Evolutionary conservation across 2,888 invertebrate genomes (phyloP).

Genomic region (Seira musarum): DNA sequence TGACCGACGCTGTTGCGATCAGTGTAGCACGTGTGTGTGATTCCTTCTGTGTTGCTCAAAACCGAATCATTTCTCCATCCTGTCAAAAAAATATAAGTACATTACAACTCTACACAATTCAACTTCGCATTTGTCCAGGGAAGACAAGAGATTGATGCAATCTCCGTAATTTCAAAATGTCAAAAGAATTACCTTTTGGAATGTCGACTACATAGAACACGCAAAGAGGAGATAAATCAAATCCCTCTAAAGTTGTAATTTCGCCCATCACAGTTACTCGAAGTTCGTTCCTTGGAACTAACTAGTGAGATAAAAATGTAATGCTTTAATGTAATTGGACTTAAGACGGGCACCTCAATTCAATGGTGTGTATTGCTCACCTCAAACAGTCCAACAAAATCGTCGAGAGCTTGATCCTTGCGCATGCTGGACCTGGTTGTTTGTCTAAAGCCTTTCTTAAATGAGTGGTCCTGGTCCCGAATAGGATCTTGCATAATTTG

Average conservation of each 20-base stretch:
- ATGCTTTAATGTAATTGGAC: too few relatives aligned
- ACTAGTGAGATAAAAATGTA: constrained; percentile 45
- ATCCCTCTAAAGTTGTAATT: constrained; percentile 65
- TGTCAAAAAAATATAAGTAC: constrained; percentile 17
- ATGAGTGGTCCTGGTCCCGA: neutral
- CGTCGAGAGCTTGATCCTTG: neutral
- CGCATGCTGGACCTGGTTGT: neutral
- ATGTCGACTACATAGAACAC: constrained; percentile 66
- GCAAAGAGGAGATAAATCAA: constrained; percentile 61
- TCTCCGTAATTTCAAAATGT: too few relatives aligned
- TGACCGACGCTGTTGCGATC: constrained; percentile 56
- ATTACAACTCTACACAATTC: too few relatives aligned
- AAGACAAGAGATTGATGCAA: neutral
- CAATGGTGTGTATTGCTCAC: neutral
- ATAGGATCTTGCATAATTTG: constrained; percentile 8
- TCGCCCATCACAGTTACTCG: constrained; percentile 63
- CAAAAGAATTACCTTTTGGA: constrained; percentile 57
- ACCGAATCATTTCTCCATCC: constrained; percentile 67
- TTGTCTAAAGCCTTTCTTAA: neutral
- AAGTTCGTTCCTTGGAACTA: constrained; percentile 57
- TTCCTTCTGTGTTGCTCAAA: constrained; percentile 60
- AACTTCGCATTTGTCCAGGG: too few relatives aligned
- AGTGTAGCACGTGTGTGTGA: constrained; percentile 64
- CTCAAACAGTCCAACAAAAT: neutral
- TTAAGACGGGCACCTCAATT: too few relatives aligned